phyloP scores from a whole-genome alignment of 1,140 invertebrate species.

The Hycleus phaleratus region DNA sequence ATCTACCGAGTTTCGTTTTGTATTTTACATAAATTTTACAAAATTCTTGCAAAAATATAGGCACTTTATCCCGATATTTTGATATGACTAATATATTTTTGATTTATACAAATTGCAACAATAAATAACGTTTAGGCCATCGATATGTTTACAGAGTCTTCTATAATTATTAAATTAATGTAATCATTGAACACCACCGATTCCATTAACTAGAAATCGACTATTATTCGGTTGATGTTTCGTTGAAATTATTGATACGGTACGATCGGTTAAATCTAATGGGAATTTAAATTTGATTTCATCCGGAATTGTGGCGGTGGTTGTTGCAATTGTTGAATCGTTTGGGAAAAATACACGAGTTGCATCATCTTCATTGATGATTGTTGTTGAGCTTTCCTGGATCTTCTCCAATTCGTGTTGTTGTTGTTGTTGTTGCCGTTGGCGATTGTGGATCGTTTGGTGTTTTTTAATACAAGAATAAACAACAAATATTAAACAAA shows the following conservation, averaged over 20 bases:
- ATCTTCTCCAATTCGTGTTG: slow-evolving; percentile 18
- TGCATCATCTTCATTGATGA: background rate
- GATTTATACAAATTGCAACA: no score
- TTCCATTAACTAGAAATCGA: slow-evolving; percentile 31
- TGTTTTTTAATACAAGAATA: slow-evolving; percentile 32
- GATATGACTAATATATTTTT: no score
- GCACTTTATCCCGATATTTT: no score
- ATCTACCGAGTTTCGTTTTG: no score
- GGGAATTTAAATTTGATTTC: slow-evolving; percentile 42
- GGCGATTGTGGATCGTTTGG: slow-evolving; percentile 7
- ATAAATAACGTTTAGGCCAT: no score
- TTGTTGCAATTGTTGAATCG: background rate
- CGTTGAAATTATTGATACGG: slow-evolving; percentile 39
- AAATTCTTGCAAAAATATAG: no score
- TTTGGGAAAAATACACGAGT: background rate
- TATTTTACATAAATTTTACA: no score
- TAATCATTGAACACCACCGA: background rate
- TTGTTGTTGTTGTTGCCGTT: slow-evolving; percentile 17
- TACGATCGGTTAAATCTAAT: slow-evolving; percentile 36
- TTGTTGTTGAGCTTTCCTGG: slow-evolving; percentile 12
- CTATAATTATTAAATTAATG: no score
- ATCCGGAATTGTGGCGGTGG: slow-evolving; percentile 35
- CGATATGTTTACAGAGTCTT: no score
- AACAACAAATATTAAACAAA: slow-evolving; percentile 34
- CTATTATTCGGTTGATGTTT: slow-evolving; percentile 22